Evolutionary conservation across 2,113 vertebrate genomes (phyloP).

Genomic region (Globicephala melas): DNA sequence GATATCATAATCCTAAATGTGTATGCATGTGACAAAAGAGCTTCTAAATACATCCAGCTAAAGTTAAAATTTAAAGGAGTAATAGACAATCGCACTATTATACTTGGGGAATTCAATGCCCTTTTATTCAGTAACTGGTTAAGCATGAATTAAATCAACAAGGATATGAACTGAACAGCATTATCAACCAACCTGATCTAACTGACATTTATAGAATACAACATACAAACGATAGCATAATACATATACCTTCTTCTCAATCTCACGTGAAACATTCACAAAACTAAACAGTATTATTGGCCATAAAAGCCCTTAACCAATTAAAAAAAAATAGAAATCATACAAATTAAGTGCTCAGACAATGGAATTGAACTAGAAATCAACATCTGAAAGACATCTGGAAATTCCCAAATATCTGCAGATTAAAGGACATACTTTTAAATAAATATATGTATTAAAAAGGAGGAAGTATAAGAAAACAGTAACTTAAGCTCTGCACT

Average conservation of each 20-base stretch:
- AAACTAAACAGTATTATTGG: background rate
- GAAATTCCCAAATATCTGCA: background rate
- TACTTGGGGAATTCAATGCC: background rate
- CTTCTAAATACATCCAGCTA: background rate
- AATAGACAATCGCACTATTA: background rate
- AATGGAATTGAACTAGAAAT: background rate
- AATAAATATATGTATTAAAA: background rate
- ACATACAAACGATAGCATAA: background rate
- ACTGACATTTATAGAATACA: background rate
- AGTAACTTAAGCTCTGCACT: background rate
- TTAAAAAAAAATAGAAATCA: background rate
- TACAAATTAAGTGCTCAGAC: background rate
- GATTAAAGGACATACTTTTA: background rate
- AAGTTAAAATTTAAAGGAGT: background rate
- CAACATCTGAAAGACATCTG: background rate
- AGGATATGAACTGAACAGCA: background rate
- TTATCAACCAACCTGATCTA: background rate
- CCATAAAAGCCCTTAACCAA: background rate
- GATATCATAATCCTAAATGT: background rate
- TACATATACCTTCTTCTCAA: background rate
- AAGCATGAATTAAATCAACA: background rate
- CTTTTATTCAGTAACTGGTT: background rate
- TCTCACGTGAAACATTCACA: background rate
- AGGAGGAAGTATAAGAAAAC: background rate
- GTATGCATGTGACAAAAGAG: background rate